phyloP scores from a whole-genome alignment of 2,797 vertebrate genomes.

The Pangasius macronema region DNA sequence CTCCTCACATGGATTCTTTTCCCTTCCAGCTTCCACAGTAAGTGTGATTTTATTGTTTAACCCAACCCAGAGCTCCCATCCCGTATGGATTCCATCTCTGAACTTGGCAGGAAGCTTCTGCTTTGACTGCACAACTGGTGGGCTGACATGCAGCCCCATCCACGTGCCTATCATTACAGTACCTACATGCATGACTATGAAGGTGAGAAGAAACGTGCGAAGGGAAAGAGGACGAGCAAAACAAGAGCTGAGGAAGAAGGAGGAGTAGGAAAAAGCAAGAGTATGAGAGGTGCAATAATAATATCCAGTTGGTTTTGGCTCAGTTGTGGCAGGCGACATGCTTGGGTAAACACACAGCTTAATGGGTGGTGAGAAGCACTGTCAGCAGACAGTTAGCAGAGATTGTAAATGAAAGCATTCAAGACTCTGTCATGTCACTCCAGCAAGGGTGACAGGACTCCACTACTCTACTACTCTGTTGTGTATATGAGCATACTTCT shows the following conservation, averaged over 20 bases:
- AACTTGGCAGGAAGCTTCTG: slow-evolving; percentile 46
- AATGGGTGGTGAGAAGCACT: slow-evolving; percentile 62
- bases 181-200: slow-evolving; percentile 9
- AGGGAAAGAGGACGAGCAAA: not conserved
- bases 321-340: slow-evolving; percentile 59
- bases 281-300: slow-evolving; percentile 54
- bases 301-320: slow-evolving; percentile 62
- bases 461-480: not conserved
- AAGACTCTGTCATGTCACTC: slow-evolving; percentile 14
- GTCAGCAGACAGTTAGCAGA: slow-evolving; percentile 61
- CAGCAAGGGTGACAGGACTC: slow-evolving; percentile 13
- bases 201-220: not conserved
- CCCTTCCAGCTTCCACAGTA: slow-evolving; percentile 43
- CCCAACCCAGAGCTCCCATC: slow-evolving; percentile 33
- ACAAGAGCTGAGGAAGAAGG: slow-evolving; percentile 27
- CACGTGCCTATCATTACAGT: slow-evolving; percentile 29
- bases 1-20: slow-evolving; percentile 2
- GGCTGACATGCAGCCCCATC: slow-evolving; percentile 22
- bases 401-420: slow-evolving; percentile 47
- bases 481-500: not conserved
- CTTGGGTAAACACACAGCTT: slow-evolving; percentile 61
- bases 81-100: slow-evolving; percentile 40
- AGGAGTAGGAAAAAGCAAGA: slow-evolving; percentile 39
- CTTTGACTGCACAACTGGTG: slow-evolving; percentile 35
- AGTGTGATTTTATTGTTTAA: slow-evolving; percentile 49